These are phyloP conservation scores for Anguilla japonica DNA, from an alignment of 2,113 vertebrate species.

Conservation along the genomic window DNA sequence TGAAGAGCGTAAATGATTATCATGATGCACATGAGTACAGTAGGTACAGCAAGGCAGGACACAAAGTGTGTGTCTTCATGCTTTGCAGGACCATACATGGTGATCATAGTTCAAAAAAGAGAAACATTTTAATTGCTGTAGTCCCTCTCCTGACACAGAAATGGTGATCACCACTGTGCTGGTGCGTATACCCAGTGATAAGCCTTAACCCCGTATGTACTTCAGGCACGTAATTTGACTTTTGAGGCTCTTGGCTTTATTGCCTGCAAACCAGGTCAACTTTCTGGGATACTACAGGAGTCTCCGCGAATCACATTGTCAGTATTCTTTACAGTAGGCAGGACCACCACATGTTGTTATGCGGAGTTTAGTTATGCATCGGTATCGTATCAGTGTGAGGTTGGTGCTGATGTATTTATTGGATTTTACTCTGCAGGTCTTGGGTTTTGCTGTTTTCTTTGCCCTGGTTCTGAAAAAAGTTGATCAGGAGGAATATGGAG, in stretches of 20 bases:
- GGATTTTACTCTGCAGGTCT: constrained; percentile 71
- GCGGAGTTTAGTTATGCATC: too few relatives aligned
- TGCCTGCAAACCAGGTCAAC: neutral
- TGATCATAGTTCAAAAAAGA: neutral
- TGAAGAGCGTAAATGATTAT: neutral
- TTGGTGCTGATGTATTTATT: neutral
- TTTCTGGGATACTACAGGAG: neutral
- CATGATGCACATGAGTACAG: neutral
- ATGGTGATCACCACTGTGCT: neutral
- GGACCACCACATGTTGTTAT: too few relatives aligned
- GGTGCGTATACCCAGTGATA: neutral
- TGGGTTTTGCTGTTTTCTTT: constrained; percentile 95
- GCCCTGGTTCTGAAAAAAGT: constrained; percentile 86
- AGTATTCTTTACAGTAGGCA: neutral
- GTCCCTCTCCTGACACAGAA: neutral
- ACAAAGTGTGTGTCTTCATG: neutral
- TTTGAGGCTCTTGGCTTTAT: too few relatives aligned
- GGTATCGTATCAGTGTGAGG: neutral
- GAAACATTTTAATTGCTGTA: too few relatives aligned
- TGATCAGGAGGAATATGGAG: constrained; percentile 83
- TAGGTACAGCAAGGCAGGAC: neutral
- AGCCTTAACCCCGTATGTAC: too few relatives aligned
- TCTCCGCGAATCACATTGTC: neutral
- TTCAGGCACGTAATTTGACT: too few relatives aligned
- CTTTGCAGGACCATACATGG: neutral